Evolutionary conservation across 2,797 vertebrate species (phyloP), one percentile per base, ranked within the genome.

Genomic region (Balearica regulorum): DNA sequence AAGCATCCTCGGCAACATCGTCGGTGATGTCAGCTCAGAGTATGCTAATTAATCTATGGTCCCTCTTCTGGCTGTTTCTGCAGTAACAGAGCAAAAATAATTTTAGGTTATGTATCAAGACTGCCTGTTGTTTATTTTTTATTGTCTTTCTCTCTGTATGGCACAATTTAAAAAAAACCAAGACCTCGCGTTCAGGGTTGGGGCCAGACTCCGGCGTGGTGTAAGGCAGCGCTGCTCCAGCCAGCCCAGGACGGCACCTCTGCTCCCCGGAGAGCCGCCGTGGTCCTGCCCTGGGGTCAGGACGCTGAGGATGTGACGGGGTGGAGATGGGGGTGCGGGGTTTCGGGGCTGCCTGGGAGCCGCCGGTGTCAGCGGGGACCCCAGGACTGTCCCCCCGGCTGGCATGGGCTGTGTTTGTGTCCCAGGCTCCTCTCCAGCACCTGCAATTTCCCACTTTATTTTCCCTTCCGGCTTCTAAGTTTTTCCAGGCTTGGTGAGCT

Each of bases 21-120:
- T 28, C 26, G 11, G 64, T 80, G 87, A 81, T 62, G 61, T 79
- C 82, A 61, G 93, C 93, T 86, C 82, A 4, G 24, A 80, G 91
- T 7, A 81, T 41, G 13, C 87, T 68, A 68, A 68, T 87, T 91
- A 64, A 96, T 90, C 91, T 44, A n/a, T 79, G 83, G 94, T 96
- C 94, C 97, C 95, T 97, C 95, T 97, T 84, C 96, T 93, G 97
- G 94, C 91, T 94, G 78, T 78, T 86, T 62, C 73, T 48, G 83
- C 88, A 87, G 96, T 93, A 96, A 77, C 90, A 91, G 89, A 92
- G 75, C 75, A 84, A 61, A 93, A 91, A 82, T 29, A 48, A 49
- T 37, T 46, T 16, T 2, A 41, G 75, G 64, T 91, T 53, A 9
- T 17, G 43, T 13, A 80, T 58, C 58, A 31, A 29, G 55, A 35